Conservation (phyloP, 92 coral and sea anemone genomes). For the Siderastrea siderea region DNA sequence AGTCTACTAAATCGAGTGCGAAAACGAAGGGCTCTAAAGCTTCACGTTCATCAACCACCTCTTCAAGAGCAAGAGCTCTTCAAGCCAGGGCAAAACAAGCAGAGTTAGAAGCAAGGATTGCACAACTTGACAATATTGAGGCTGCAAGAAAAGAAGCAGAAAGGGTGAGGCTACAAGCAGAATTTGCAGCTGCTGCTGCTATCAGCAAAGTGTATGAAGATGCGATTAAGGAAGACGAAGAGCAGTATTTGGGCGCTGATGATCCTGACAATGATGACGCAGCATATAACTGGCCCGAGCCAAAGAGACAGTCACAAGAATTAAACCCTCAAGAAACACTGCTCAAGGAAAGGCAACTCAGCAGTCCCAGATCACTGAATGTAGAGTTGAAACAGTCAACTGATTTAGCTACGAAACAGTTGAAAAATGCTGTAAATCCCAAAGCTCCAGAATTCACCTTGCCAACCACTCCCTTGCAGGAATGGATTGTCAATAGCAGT, state of each 20-base stretch:
- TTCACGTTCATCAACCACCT: too few relatives aligned
- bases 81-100: constrained; percentile 60
- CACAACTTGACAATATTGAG: constrained; percentile 44
- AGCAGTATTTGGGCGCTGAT: constrained; percentile 46
- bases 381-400: not conserved
- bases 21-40: too few relatives aligned
- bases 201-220: constrained; percentile 52
- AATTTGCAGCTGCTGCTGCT: constrained; percentile 53
- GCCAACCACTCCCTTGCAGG: not conserved
- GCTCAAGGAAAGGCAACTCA: too few relatives aligned
- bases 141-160: constrained; percentile 48
- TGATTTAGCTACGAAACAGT: not conserved
- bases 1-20: too few relatives aligned
- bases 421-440: not conserved
- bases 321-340: too few relatives aligned
- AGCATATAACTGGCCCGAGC: not conserved
- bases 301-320: not conserved
- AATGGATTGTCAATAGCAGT: not conserved
- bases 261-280: constrained; percentile 46
- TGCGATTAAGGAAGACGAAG: constrained; percentile 62
- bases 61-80: constrained; percentile 45
- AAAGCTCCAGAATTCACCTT: not conserved
- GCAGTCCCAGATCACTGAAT: not conserved
- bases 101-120: constrained; percentile 35
- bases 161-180: constrained; percentile 39